Percentiles rank a stretch among this genome's conserved stretches.
Conservation (phyloP, 2,113 vertebrate genomes). For the Pandion haliaetus region DNA sequence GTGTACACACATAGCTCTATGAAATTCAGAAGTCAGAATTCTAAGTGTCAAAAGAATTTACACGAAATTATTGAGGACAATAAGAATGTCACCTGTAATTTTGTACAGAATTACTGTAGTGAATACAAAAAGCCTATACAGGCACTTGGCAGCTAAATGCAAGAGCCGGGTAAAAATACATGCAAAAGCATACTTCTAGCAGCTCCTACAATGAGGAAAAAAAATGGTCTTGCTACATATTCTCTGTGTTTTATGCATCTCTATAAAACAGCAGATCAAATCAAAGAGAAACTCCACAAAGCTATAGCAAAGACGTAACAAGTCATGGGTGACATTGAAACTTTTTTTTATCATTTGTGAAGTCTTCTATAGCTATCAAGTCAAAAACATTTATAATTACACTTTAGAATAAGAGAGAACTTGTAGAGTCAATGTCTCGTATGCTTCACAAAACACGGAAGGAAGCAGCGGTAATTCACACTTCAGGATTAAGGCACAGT, state of each 20-base stretch:
- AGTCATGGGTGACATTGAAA: background rate
- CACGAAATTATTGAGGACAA: rapidly evolving
- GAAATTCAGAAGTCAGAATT: background rate
- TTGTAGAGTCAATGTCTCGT: background rate
- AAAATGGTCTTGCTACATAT: background rate
- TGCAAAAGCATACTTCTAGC: background rate
- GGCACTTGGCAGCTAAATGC: background rate
- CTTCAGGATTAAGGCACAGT: background rate
- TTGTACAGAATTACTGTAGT: background rate
- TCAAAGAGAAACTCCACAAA: background rate
- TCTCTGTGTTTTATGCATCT: background rate
- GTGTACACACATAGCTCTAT: background rate
- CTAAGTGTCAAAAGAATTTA: background rate
- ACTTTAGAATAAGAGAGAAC: background rate
- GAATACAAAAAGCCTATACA: background rate
- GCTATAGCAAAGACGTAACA: background rate
- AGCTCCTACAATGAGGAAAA: background rate
- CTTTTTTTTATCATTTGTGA: background rate
- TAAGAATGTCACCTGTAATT: background rate
- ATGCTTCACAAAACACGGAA: background rate
- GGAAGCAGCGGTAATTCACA: background rate
- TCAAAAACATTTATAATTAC: background rate
- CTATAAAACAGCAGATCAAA: background rate
- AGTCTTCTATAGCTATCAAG: background rate
- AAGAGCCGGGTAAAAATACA: background rate